Base-by-base conservation (phyloP, 2,888 invertebrate species). In the Cerceris ruficornis region DNA sequence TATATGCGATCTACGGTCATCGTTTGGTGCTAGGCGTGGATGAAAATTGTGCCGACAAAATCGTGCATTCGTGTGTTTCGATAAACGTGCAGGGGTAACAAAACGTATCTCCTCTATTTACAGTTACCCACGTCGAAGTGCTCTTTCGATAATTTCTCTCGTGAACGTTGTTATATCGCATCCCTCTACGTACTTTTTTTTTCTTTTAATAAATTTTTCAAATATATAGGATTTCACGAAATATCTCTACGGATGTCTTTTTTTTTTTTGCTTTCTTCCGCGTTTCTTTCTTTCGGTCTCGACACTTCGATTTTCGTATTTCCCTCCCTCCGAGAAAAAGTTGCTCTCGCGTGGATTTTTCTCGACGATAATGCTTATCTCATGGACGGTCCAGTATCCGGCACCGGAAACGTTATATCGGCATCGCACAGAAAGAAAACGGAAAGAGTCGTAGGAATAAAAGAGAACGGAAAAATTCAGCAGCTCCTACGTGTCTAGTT, bases 341-440 rank as follows among this genome's bases (percentile, higher is more conserved):
- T 41, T 65, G 43, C 11, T 66, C 50, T 69, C 70, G 58, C 49
- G 57, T 43, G 42, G 62, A 73, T 73, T 67, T 69, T 57, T 49
- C 58, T 68, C 41, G 6, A 13, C 11, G 49, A 15, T 46, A 14
- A 64, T 57, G 14, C 6, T 41, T 15, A 54, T 66, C 50, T 81
- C 87, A 87, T 88, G 88, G 88, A 88, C 89, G 81, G 77, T 89
- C 90, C 90, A 90, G 86, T 87, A 88, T 89, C 83, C 85, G 87
- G 82, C 52, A 72, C 65, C 73, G 80, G 67, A 74, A 69, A 79
- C 59, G 67, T 64, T 72, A 65, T 62, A 69, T 64, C 68, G 72
- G 58, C 68, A 54, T 74, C 66, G 41, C 57, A 66, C 54, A 71
- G 54, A 75, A 71, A 77, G 65, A 69, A 66, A 62, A 57, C 68